Conservation (phyloP, 2,888 invertebrate species). For the Dryobota labecula region DNA sequence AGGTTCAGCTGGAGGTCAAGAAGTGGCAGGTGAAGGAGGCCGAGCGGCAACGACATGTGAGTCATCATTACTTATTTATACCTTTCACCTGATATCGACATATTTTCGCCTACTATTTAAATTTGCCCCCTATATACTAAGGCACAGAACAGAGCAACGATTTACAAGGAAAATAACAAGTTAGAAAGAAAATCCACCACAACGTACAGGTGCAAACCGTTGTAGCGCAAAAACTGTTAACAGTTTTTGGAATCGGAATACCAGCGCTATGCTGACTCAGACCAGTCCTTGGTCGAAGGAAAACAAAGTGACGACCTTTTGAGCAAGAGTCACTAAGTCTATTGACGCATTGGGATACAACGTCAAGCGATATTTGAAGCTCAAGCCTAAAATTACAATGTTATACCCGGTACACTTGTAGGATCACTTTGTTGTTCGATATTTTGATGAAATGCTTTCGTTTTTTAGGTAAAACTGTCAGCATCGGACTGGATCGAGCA, state of each 20-base stretch:
- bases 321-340: not conserved
- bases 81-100: not conserved
- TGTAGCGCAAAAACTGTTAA: not conserved
- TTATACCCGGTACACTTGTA: not conserved
- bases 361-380: not conserved
- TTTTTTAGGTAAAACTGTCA: conserved; percentile 93
- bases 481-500: conserved; percentile 98
- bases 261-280: not conserved
- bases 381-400: not conserved
- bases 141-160: not conserved
- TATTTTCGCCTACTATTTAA: too few relatives aligned
- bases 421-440: not conserved
- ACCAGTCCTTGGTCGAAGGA: not conserved
- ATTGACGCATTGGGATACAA: not conserved
- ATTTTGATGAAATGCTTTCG: conserved; percentile 1
- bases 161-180: not conserved
- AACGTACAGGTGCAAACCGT: too few relatives aligned
- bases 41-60: conserved; percentile 93
- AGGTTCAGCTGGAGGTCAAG: conserved; percentile 96
- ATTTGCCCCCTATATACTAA: not conserved
- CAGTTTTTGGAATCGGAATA: not conserved
- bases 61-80: conserved; percentile 7
- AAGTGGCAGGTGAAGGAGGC: conserved; percentile 97
- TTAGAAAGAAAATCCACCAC: not conserved
- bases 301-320: not conserved